Base-by-base conservation (phyloP, 2,113 vertebrate species). In the Hucho hucho region DNA sequence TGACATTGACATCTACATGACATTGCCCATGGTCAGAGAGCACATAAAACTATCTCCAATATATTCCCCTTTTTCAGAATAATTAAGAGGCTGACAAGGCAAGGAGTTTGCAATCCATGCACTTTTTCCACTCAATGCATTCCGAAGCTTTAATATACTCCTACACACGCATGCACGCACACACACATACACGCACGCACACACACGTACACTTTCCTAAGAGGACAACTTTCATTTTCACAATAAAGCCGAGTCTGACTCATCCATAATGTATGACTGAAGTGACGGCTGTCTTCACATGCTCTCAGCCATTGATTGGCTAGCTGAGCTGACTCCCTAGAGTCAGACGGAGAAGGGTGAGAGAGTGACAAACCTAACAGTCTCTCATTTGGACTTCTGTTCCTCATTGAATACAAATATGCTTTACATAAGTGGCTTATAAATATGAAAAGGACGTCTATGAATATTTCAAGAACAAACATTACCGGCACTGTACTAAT, bases 71-170 rank as follows among this genome's bases (percentile, higher is more conserved):
- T 75, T 68, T 58, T 76, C 64, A 73, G 67, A 73, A 80, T 75
- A 80, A 79, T 83, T 73, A 80, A 78, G 25, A 66, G 70, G 75
- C 37, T 63, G 72, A 77, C 56, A 74, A 74, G 25, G 70, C 37
- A 43, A 9, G 61, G 32, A 72, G 11, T 79, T 73, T 77, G 78
- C 78, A 80, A 74, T 43, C 4, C 24, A 74, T 79, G 74, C 75
- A 79, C 9, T 75, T 78, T 25, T 81, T 16, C 2, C 9, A 43
- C 37, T 43, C 25, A 77, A 76, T 73, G 47, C 46, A 29, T 78
- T 70, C 28, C 49, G 29, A 75, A 79, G 12, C 53, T 70, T 75
- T 83, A 43, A 43, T 43, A 43, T 43, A 43, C 70, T 3, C 75
- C 78, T 43, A 16, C 49, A 53, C 49, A 53, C 14, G 1, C 49